These are phyloP conservation scores for Poecile atricapillus DNA, from an alignment of 2,113 vertebrate genomes.

Conservation along the genomic window DNA sequence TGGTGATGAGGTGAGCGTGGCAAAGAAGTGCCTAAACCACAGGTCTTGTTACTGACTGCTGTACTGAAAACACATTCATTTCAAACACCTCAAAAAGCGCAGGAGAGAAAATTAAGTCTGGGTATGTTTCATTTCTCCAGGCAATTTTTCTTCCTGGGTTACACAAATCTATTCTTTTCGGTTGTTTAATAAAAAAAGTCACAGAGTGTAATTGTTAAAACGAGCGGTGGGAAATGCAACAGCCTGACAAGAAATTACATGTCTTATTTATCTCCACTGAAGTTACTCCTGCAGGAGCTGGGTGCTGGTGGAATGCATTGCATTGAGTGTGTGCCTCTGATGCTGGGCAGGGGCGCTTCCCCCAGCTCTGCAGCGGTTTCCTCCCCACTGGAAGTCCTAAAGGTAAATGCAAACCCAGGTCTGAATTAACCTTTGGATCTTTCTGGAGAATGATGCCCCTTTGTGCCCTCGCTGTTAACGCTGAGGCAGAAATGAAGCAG, in stretches of 20 bases:
- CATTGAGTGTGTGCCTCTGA: not conserved
- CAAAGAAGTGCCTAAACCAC: not conserved
- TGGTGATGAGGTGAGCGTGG: not conserved
- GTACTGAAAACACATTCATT: not conserved
- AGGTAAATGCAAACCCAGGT: not conserved
- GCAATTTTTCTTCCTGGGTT: conserved; percentile 27
- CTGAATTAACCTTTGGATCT: not conserved
- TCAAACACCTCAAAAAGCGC: not conserved
- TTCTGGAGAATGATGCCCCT: not conserved
- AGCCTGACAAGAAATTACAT: conserved; percentile 51
- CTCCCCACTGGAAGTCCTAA: not conserved
- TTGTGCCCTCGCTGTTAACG: not conserved
- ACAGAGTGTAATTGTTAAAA: conserved; percentile 29
- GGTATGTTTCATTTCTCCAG: conserved; percentile 34
- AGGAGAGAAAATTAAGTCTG: conserved; percentile 43
- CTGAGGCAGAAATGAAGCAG: not conserved
- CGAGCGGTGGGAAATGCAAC: not conserved
- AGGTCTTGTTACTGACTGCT: not conserved
- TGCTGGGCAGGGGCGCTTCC: not conserved
- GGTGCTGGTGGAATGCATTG: not conserved
- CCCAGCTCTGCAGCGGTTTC: not conserved
- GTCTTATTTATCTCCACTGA: conserved; percentile 26
- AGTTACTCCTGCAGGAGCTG: not conserved
- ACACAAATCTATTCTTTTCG: conserved; percentile 16
- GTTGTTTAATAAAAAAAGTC: conserved; percentile 27